phyloP scores from a whole-genome alignment of 2,888 invertebrate species.

The Tortrix viridana region DNA sequence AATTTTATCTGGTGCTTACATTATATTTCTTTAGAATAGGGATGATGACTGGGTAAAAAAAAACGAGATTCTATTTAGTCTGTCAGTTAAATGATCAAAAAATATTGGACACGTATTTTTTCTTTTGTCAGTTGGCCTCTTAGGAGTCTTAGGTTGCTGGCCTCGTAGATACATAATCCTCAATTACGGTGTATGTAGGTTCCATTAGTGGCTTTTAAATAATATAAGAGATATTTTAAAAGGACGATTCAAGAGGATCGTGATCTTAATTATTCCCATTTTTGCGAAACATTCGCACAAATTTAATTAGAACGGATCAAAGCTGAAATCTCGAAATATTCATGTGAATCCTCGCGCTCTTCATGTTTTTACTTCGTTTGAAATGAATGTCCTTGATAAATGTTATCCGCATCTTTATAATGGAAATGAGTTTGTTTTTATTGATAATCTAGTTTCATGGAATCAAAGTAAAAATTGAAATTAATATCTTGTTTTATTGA shows the following conservation, averaged over 20 bases:
- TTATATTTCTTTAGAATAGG: too few relatives aligned
- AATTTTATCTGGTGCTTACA: too few relatives aligned
- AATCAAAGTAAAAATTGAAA: too few relatives aligned
- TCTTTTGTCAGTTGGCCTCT: too few relatives aligned
- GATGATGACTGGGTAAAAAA: too few relatives aligned
- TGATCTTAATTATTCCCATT: background rate
- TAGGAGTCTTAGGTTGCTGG: too few relatives aligned
- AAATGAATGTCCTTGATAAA: conserved; percentile 5
- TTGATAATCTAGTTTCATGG: background rate
- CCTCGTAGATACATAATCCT: background rate
- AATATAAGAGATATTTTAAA: conserved; percentile 11
- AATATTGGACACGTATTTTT: too few relatives aligned
- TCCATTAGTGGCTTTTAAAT: background rate
- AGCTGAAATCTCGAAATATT: background rate
- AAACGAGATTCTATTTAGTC: too few relatives aligned
- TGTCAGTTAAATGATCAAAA: too few relatives aligned
- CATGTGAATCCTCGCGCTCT: conserved; percentile 2
- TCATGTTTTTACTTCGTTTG: background rate
- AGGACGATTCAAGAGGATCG: conserved; percentile 1
- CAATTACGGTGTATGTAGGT: background rate
- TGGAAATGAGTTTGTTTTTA: background rate
- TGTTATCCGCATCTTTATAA: background rate
- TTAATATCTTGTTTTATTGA: too few relatives aligned
- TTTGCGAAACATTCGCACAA: conserved; percentile 4
- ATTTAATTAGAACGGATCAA: conserved; percentile 11